A percentile compares a stretch with the other conserved stretches of the same genome.
Evolutionary conservation across 2,888 invertebrate species (phyloP).

Genomic region (Leptinotarsa haldemani): DNA sequence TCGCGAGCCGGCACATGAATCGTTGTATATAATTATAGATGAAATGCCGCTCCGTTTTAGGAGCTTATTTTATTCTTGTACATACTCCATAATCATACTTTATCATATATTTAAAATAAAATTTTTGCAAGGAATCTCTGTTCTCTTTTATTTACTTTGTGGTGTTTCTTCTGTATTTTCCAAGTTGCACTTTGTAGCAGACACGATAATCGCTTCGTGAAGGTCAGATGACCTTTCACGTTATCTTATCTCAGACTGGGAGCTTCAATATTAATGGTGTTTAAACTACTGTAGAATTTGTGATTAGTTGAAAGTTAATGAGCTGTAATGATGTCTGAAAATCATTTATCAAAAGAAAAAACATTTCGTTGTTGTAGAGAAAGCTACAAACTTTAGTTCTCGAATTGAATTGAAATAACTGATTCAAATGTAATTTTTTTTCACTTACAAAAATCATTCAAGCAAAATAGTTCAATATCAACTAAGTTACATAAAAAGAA

Average conservation of each 20-base stretch:
- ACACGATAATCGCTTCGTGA: neutral
- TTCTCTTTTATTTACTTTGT: slow-evolving; percentile 31
- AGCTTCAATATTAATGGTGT: neutral
- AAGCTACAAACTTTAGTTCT: too few species aligned
- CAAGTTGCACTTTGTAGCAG: too few species aligned
- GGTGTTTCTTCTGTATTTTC: neutral
- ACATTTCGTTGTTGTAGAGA: too few species aligned
- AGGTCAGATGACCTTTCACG: neutral
- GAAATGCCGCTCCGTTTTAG: slow-evolving; percentile 60
- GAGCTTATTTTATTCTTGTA: slow-evolving; percentile 63
- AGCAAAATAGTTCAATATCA: too few species aligned
- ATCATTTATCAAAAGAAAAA: neutral
- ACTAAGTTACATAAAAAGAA: too few species aligned
- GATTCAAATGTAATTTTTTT: too few species aligned
- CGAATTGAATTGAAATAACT: too few species aligned
- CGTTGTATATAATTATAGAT: slow-evolving; percentile 50
- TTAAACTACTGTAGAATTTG: too few species aligned
- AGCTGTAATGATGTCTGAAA: too few species aligned
- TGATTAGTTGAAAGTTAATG: too few species aligned
- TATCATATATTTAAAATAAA: slow-evolving; percentile 61
- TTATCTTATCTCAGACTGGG: neutral
- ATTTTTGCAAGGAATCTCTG: slow-evolving; percentile 52
- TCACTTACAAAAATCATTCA: too few species aligned
- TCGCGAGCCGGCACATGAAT: slow-evolving; percentile 36
- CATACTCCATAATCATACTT: slow-evolving; percentile 58